Evolutionary conservation across 1,140 invertebrate species (phyloP), one percentile per base, ranked within the genome.

Genomic region (Drosophila guanche): DNA sequence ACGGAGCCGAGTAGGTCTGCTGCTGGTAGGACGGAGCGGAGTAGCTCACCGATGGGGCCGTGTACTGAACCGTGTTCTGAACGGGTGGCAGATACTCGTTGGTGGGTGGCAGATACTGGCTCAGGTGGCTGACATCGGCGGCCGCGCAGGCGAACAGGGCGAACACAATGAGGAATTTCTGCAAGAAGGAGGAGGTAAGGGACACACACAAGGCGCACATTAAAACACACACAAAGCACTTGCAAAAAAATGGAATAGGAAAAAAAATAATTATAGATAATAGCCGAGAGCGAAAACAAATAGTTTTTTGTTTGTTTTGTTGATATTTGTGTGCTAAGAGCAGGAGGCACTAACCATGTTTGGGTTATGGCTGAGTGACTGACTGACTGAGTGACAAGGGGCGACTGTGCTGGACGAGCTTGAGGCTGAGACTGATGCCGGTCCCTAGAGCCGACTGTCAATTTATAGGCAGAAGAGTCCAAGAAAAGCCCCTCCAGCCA

Each of bases 81-180:
- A 83, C 55, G 2, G 85, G 85, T 5, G 85, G 85, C 77, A 89
- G 65, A 40, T 89, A 89, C 62, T 89, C 86, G 51, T 73, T 81
- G 66, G 40, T 75, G 47, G 81, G 80, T 22, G 84, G 78, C 73
- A 89, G 66, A 45, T 89, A 89, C 47, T 68, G 70, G 50, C 47
- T 80, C 79, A 90, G 62, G 46, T 90, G 89, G 81, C 89, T 90
- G 7, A 90, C 89, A 79, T 90, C 89, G 66, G 89, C 89, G 37
- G 89, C 75, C 45, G 72, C 85, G 71, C 77, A 80, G 63, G 89
- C 89, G 71, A 89, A 66, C 48, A 90, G 54, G 45, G 89, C 89
- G 75, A 90, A 85, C 53, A 77, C 89, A 79, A 90, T 72, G 41
- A 90, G 84, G 71, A 90, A 78, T 90, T 90, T 90, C 89, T 90